These are phyloP conservation scores for Felis chaus DNA, from an alignment of 2,113 vertebrate genomes.

Conservation along the genomic window DNA sequence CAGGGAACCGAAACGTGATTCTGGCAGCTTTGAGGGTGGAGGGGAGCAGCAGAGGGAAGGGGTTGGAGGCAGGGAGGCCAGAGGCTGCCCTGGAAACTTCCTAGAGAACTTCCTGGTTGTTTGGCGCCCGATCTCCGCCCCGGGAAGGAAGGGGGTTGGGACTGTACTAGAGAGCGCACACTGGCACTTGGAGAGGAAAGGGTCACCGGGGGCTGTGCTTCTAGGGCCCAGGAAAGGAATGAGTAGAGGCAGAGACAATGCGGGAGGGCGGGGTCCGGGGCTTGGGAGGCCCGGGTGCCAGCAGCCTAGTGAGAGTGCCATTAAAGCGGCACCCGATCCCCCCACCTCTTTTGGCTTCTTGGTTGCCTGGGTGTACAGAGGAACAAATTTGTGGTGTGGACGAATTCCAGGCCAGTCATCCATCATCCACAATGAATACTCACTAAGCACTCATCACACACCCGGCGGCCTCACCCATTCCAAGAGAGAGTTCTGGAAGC, in stretches of 20 bases:
- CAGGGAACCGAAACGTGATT: constrained; percentile 52
- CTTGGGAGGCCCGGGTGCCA: not conserved
- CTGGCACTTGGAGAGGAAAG: not conserved
- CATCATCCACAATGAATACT: constrained; percentile 54
- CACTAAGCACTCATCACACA: constrained; percentile 31
- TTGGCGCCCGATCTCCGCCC: not conserved
- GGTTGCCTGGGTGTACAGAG: constrained; percentile 65
- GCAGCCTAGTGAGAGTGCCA: not conserved
- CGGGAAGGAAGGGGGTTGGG: not conserved
- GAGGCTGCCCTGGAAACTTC: not conserved
- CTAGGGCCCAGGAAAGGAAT: not conserved
- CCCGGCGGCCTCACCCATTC: constrained; percentile 24
- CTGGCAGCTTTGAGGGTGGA: constrained; percentile 33
- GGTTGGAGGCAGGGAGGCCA: not conserved
- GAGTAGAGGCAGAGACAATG: not conserved
- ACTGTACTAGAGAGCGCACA: not conserved
- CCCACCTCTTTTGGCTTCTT: not conserved
- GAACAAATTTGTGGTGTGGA: constrained; percentile 76
- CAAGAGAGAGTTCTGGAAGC: constrained; percentile 57
- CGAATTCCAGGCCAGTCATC: constrained; percentile 66
- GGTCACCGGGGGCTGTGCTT: not conserved
- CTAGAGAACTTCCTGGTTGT: not conserved
- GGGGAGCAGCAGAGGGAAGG: not conserved
- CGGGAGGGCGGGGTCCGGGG: not conserved
- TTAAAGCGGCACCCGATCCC: not conserved